A percentile compares a stretch with the other conserved stretches of the same genome.
phyloP scores from a whole-genome alignment of 1,140 invertebrate genomes.

The Pentalonia nigronervosa region DNA sequence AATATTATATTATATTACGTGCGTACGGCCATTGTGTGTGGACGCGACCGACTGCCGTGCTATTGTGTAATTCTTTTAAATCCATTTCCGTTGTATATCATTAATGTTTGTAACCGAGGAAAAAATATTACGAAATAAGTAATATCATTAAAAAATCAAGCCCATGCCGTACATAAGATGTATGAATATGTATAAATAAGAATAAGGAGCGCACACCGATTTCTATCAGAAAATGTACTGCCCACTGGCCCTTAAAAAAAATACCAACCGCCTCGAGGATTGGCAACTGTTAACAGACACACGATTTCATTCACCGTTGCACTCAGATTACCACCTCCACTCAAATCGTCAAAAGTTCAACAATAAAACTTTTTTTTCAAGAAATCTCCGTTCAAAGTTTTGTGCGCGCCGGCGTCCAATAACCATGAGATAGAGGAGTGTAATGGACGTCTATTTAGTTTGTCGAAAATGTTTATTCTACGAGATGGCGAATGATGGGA shows the following conservation, averaged over 20 bases:
- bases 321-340: background rate
- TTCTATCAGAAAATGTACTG: background rate
- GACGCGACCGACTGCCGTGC: background rate
- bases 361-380: background rate
- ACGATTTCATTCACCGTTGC: background rate
- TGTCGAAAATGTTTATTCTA: constrained; percentile 5
- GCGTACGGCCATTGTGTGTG: constrained; percentile 12
- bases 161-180: background rate
- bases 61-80: constrained; percentile 35
- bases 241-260: background rate
- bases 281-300: background rate
- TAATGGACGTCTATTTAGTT: background rate
- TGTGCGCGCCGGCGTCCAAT: background rate
- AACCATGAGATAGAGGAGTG: background rate
- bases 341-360: background rate
- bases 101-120: background rate
- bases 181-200: background rate
- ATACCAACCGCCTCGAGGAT: background rate
- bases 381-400: background rate
- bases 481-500: background rate
- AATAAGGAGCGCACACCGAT: background rate
- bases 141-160: constrained; percentile 4
- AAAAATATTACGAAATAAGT: background rate
- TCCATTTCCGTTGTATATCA: constrained; percentile 39
- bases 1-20: constrained; percentile 5